Conservation (phyloP, 2,888 invertebrate species). For the Odontocolon sp. region DNA sequence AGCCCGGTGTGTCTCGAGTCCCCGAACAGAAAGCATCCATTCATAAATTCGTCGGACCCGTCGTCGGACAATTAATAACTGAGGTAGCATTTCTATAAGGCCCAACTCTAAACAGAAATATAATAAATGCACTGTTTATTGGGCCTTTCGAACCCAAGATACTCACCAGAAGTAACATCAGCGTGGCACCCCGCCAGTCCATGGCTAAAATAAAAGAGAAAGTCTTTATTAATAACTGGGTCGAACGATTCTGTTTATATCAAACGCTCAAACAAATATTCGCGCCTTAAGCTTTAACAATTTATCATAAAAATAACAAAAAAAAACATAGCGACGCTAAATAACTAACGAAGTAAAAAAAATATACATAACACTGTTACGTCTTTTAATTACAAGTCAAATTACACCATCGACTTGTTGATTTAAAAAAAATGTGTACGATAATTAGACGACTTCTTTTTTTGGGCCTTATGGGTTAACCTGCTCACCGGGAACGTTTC, state of each 20-base stretch:
- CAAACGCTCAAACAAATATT: not conserved
- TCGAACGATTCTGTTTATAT: constrained; percentile 62
- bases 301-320: constrained; percentile 1
- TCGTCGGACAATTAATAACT: constrained; percentile 53
- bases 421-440: too few relatives aligned
- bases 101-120: constrained; percentile 3
- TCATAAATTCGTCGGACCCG: constrained; percentile 46
- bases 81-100: constrained; percentile 17
- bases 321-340: not conserved
- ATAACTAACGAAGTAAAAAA: not conserved
- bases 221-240: constrained; percentile 78
- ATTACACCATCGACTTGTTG: too few relatives aligned
- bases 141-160: constrained; percentile 24
- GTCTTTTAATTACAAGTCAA: too few relatives aligned
- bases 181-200: constrained; percentile 75
- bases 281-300: too few relatives aligned
- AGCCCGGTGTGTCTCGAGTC: constrained; percentile 16
- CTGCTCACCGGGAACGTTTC: constrained; percentile 63
- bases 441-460: not conserved
- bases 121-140: constrained; percentile 42
- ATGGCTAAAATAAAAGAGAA: constrained; percentile 80
- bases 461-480: constrained; percentile 25
- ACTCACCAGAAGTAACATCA: constrained; percentile 77
- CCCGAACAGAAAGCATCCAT: constrained; percentile 40
- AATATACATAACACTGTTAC: not conserved